Conservation (phyloP, 2,888 invertebrate species). For the Megastigmus dorsalis region DNA sequence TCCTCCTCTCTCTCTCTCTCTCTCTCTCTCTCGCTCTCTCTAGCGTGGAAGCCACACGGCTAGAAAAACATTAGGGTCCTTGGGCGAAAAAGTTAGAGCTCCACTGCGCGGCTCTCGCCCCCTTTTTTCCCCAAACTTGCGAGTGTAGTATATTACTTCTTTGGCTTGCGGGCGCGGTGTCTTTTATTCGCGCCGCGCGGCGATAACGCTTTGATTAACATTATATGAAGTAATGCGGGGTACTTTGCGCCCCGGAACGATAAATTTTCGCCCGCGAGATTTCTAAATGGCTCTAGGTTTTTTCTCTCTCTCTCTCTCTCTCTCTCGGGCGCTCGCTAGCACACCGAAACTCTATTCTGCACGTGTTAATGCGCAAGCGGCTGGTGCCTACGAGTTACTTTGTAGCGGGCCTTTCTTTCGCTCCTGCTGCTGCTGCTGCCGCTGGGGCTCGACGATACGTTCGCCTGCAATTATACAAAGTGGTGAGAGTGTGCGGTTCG, state of each 20-base stretch:
- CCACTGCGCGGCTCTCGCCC: no score
- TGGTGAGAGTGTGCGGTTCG: no score
- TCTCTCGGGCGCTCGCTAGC: neutral
- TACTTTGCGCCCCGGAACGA: neutral
- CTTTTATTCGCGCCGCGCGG: constrained; percentile 4
- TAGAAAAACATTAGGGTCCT: neutral
- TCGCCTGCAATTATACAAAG: no score
- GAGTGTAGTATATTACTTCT: constrained; percentile 15
- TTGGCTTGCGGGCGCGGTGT: no score
- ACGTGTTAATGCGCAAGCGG: no score
- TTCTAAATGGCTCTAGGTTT: neutral
- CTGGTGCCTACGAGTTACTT: no score
- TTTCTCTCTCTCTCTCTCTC: neutral
- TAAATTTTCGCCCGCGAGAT: constrained; percentile 21
- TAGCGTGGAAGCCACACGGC: neutral
- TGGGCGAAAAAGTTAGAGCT: neutral
- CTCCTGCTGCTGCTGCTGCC: no score
- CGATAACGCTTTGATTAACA: constrained; percentile 43
- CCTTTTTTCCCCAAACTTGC: constrained; percentile 11
- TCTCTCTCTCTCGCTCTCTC: neutral
- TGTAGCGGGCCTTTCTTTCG: no score
- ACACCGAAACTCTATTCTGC: no score
- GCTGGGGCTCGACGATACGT: no score
- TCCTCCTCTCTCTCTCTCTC: neutral
- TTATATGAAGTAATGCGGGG: constrained; percentile 32